phyloP scores from a whole-genome alignment of 2,888 invertebrate genomes.

The Bombyx huttoni region DNA sequence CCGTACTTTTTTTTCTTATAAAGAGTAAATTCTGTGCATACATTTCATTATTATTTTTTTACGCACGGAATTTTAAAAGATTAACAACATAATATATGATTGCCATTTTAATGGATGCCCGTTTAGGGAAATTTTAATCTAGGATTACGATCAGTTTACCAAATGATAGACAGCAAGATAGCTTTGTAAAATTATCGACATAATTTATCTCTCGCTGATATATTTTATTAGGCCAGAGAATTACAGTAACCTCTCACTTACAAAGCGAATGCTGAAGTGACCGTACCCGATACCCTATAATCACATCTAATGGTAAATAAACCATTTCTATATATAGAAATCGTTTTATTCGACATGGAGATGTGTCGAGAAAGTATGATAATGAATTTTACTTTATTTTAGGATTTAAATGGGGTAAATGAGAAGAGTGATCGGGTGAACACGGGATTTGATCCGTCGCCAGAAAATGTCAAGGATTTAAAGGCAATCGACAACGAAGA shows the following conservation, averaged over 20 bases:
- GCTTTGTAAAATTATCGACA: constrained; percentile 3
- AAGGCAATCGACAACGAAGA: neutral
- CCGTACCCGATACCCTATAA: constrained; percentile 5
- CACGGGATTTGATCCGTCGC: constrained; percentile 19
- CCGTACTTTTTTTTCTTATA: too few relatives aligned
- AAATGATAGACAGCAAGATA: constrained; percentile 3
- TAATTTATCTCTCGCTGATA: constrained; percentile 9
- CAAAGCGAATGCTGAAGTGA: constrained; percentile 12
- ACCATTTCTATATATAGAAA: neutral
- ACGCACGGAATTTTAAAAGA: too few relatives aligned
- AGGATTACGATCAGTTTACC: neutral
- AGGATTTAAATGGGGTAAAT: constrained; percentile 17
- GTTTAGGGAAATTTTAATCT: neutral
- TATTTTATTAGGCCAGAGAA: constrained; percentile 4
- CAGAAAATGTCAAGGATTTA: constrained; percentile 14
- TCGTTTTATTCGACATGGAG: too few relatives aligned
- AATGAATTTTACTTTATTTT: neutral
- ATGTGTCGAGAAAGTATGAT: too few relatives aligned
- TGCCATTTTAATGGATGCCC: too few relatives aligned
- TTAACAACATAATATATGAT: too few relatives aligned
- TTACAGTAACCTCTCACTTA: neutral
- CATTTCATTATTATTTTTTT: too few relatives aligned
- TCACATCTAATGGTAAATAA: constrained; percentile 12
- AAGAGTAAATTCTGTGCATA: too few relatives aligned
- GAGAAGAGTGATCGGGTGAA: constrained; percentile 21